Evolutionary conservation across 2,888 invertebrate genomes (phyloP).

Genomic region (Brachypalpus laphriformis): DNA sequence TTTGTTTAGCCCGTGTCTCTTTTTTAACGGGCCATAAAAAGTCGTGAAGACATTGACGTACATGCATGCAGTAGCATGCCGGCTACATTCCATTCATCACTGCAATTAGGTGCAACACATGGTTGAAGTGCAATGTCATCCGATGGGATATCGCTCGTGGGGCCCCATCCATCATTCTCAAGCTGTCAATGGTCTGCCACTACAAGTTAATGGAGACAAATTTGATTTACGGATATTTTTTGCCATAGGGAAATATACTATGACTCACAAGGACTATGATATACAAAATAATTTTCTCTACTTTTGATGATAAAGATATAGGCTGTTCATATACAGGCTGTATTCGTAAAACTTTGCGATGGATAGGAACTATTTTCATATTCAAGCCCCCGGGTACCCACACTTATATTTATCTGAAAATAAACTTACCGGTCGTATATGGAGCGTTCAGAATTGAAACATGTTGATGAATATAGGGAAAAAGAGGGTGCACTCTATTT

Average conservation of each 20-base stretch:
- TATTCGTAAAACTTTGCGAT: too few relatives aligned
- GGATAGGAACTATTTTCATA: too few relatives aligned
- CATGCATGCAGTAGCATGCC: not conserved
- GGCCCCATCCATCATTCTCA: slow-evolving; percentile 61
- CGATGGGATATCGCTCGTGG: slow-evolving; percentile 15
- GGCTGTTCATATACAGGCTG: too few relatives aligned
- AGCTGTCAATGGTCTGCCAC: slow-evolving; percentile 61
- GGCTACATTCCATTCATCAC: slow-evolving; percentile 26
- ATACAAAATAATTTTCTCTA: too few relatives aligned
- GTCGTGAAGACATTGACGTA: not conserved
- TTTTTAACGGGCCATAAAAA: slow-evolving; percentile 25
- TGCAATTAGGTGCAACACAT: slow-evolving; percentile 18
- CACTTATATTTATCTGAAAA: too few relatives aligned
- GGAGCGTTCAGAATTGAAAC: too few relatives aligned
- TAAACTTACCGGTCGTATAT: too few relatives aligned
- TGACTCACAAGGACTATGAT: not conserved
- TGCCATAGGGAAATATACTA: not conserved
- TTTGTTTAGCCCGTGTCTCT: slow-evolving; percentile 17
- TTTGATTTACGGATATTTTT: slow-evolving; percentile 26
- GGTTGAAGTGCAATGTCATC: slow-evolving; percentile 1
- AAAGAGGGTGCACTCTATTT: too few relatives aligned
- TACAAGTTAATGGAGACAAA: slow-evolving; percentile 57
- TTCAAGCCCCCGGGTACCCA: too few relatives aligned
- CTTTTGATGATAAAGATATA: too few relatives aligned
- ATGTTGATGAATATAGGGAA: too few relatives aligned